These are phyloP conservation scores for Petrocephalus zakoni DNA, from an alignment of 2,113 vertebrate genomes.

Conservation along the genomic window DNA sequence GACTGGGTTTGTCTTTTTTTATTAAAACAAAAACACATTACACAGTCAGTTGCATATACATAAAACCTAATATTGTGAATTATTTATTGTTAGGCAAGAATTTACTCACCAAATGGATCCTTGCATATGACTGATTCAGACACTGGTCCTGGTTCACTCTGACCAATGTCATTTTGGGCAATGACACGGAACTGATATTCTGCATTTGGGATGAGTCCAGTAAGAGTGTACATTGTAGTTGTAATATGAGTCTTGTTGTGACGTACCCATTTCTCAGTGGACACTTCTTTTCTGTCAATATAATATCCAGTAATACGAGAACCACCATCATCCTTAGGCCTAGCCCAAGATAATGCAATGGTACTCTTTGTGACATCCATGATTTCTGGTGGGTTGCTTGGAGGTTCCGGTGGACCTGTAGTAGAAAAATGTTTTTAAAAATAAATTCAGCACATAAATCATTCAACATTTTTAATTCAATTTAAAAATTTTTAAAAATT, in stretches of 20 bases:
- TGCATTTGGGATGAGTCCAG: conserved; percentile 90
- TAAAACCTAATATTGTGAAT: background rate
- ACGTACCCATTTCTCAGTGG: conserved; percentile 95
- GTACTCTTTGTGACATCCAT: conserved; percentile 88
- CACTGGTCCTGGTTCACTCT: conserved; percentile 81
- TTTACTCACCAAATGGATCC: conserved; percentile 91
- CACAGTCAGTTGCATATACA: background rate
- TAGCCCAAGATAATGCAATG: conserved; percentile 84
- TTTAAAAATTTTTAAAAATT: background rate
- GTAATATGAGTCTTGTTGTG: conserved; percentile 97
- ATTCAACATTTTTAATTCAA: background rate
- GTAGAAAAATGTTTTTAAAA: conserved; percentile 4
- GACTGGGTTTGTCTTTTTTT: conserved; percentile 87
- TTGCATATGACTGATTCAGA: conserved; percentile 91
- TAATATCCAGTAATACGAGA: conserved; percentile 93
- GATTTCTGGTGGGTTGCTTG: conserved; percentile 90
- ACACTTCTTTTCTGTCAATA: conserved; percentile 88
- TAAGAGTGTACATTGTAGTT: conserved; percentile 93
- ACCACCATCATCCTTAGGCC: conserved; percentile 91
- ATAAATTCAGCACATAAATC: background rate
- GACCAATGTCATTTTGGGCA: conserved; percentile 90
- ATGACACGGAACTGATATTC: conserved; percentile 94
- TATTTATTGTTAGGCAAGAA: background rate
- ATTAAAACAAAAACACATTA: conserved; percentile 20
- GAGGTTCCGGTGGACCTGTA: conserved; percentile 87